phyloP scores from a whole-genome alignment of 2,888 invertebrate species.

The Amphimallon solstitiale region DNA sequence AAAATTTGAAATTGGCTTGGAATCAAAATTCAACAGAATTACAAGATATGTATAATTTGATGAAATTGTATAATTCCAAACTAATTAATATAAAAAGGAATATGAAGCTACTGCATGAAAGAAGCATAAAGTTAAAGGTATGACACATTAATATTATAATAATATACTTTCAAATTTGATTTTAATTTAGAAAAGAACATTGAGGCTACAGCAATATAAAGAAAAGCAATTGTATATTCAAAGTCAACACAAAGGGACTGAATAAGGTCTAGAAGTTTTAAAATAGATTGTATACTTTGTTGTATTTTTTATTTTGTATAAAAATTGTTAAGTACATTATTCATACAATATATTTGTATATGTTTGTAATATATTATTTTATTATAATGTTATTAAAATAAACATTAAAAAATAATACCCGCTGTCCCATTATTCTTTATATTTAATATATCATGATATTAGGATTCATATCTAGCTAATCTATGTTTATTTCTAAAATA shows the following conservation, averaged over 20 bases:
- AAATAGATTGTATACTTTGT: conserved; percentile 13
- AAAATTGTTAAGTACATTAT: conserved; percentile 3
- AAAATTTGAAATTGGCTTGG: conserved; percentile 51
- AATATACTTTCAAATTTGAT: not conserved
- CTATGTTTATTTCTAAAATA: conserved; percentile 51
- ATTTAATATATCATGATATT: conserved; percentile 6
- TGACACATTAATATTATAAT: conserved; percentile 4
- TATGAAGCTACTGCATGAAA: conserved; percentile 62
- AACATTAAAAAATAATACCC: not conserved
- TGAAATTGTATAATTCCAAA: conserved; percentile 62
- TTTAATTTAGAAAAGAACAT: conserved; percentile 59
- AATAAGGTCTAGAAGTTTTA: conserved; percentile 2
- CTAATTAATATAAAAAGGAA: conserved; percentile 61
- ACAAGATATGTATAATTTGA: conserved; percentile 57
- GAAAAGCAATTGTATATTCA: conserved; percentile 60
- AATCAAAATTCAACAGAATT: conserved; percentile 50
- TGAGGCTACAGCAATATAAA: conserved; percentile 61
- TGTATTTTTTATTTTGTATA: conserved; percentile 6
- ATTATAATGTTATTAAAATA: no score
- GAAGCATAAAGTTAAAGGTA: conserved; percentile 62
- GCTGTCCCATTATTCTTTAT: conserved; percentile 2
- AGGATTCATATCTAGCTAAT: conserved; percentile 26
- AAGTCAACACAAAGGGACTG: conserved; percentile 52
- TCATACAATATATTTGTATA: no score
- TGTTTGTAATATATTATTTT: no score